phyloP scores from a whole-genome alignment of 1,140 invertebrate species.

The Apis laboriosa region DNA sequence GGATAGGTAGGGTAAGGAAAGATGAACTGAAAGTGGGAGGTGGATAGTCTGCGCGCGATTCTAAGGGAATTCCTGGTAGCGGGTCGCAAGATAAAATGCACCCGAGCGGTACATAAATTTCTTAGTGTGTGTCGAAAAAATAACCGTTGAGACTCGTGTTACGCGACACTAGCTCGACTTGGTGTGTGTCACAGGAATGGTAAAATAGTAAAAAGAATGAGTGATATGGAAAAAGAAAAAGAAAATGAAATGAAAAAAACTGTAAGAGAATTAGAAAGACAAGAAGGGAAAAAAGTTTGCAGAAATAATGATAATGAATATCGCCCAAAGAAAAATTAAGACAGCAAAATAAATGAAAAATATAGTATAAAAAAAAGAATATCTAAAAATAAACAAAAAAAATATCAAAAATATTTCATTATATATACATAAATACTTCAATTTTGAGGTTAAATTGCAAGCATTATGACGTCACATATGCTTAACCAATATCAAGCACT shows the following conservation, averaged over 20 bases:
- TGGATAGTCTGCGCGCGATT: neutral
- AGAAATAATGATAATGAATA: no score
- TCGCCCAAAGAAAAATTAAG: neutral
- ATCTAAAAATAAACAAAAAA: neutral
- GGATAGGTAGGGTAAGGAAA: neutral
- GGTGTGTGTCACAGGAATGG: no score
- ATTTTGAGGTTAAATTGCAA: neutral
- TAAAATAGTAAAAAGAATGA: neutral
- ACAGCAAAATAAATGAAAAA: no score
- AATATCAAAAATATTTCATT: neutral
- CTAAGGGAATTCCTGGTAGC: constrained; percentile 34
- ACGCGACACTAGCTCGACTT: neutral
- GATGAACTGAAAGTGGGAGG: no score
- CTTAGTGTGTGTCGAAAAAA: constrained; percentile 33
- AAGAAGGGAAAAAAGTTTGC: neutral
- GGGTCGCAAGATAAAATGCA: constrained; percentile 33
- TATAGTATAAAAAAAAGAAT: no score
- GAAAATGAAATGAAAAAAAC: neutral
- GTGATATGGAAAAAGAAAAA: neutral
- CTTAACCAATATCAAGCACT: neutral
- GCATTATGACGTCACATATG: neutral
- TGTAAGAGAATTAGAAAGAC: neutral
- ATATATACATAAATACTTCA: neutral
- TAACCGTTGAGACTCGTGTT: constrained; percentile 35
- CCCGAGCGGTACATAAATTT: constrained; percentile 46